A percentile compares a stretch with the other conserved stretches of the same genome.
Conservation (phyloP, 2,888 invertebrate genomes). For the Hirtodrosophila confusa region DNA sequence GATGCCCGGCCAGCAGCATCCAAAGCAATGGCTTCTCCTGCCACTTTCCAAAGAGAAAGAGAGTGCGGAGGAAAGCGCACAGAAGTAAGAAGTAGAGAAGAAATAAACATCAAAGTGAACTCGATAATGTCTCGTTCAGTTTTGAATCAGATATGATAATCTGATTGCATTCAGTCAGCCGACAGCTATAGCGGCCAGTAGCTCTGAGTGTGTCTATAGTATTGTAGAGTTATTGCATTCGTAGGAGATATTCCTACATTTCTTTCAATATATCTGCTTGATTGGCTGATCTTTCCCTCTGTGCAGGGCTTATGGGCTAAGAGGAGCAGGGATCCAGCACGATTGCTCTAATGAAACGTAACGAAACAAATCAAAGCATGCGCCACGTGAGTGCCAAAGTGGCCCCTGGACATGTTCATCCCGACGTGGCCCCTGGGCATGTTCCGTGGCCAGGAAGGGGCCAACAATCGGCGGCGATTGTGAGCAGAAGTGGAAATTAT, state of each 20-base stretch:
- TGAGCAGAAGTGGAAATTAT: constrained; percentile 57
- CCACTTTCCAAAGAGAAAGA: constrained; percentile 37
- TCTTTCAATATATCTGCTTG: too few species aligned
- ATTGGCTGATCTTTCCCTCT: too few species aligned
- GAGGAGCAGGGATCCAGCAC: constrained; percentile 18
- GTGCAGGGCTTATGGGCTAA: constrained; percentile 8
- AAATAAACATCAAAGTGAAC: too few species aligned
- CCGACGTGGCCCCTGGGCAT: constrained; percentile 31
- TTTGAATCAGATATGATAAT: too few species aligned
- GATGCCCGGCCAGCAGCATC: constrained; percentile 18
- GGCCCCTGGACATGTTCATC: constrained; percentile 61
- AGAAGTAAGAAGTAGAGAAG: constrained; percentile 1
- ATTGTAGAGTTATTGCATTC: too few species aligned
- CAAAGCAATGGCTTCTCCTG: constrained; percentile 31
- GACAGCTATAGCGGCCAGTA: too few species aligned
- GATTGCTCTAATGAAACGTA: constrained; percentile 78
- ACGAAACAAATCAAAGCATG: constrained; percentile 77
- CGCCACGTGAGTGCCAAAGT: constrained; percentile 66
- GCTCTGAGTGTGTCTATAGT: too few species aligned
- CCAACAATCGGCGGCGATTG: constrained; percentile 8
- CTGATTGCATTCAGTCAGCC: too few species aligned
- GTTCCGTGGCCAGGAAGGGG: constrained; percentile 16
- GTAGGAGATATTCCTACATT: too few species aligned
- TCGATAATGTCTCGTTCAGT: too few species aligned
- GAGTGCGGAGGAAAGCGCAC: background rate